Evolutionary conservation across 2,797 vertebrate species (phyloP), one percentile per base, ranked within the genome.

Genomic region (Hipposideros larvatus): DNA sequence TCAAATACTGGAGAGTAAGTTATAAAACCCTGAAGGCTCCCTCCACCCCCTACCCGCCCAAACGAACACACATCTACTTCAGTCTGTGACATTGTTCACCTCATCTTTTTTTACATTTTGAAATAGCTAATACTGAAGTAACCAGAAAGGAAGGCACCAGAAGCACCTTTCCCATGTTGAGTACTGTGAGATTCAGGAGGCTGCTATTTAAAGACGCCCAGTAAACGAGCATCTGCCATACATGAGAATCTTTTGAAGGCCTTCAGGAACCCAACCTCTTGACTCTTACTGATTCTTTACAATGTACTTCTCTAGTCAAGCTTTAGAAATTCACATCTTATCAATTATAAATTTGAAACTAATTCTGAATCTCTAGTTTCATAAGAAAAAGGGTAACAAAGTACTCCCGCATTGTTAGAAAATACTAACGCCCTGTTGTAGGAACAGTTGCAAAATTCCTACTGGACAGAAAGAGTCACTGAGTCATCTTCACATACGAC

Each of bases 1-100:
- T 99, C 98, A 99, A 99, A 98, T 99, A 99, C 98, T 99, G 99
- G 99, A 99, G 98, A 98, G 99, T 99, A 99, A 99, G 99, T 99
- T 75, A 66, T 37, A 96, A 88, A 95, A 84, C 66, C 83, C 59
- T 55, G 15, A 93, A 87, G 11, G 26, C 5, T 57, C 1, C 7
- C 9, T 15, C 37, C 28, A 21, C 7, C 51, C 37, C 13, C 14
- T 51, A 51, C 48, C 37, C 5, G 5, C 28, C 46, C 24, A 63
- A 43, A 80, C 37, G 83, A 92, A 84, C n/a, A 37, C 4, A 87
- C 5, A 68, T 31, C 34, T 13, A 61, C 11, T 90, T 19, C 22
- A 75, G 37, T 87, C 34, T 94, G 14, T 83, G 80, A 91, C 31
- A 71, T 46, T 91, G 10, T 65, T 80, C 2, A 73, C 21, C 14